Percentiles rank a stretch among this genome's conserved stretches.
phyloP scores from a whole-genome alignment of 2,888 invertebrate genomes.

The Yponomeuta malinellus region DNA sequence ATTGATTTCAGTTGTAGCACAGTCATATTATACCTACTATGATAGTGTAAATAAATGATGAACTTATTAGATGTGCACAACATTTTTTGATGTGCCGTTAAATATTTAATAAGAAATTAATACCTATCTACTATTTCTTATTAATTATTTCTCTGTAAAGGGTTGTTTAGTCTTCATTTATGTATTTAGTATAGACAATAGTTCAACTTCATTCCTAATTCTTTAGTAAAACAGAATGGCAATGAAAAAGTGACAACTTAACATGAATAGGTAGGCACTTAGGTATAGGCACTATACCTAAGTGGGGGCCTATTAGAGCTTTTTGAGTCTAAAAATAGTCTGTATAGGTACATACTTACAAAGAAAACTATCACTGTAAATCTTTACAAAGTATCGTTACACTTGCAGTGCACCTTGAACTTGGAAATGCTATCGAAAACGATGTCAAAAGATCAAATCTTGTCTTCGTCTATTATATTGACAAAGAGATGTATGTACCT shows the following conservation, averaged over 20 bases:
- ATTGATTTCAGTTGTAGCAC: no score
- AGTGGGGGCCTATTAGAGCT: background rate
- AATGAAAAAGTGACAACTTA: background rate
- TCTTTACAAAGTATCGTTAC: background rate
- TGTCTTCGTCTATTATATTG: background rate
- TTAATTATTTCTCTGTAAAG: no score
- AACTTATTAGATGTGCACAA: no score
- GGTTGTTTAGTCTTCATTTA: no score
- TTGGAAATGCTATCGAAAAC: background rate
- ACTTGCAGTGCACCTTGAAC: background rate
- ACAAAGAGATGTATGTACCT: background rate
- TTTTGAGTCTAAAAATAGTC: background rate
- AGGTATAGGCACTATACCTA: background rate
- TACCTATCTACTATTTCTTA: no score
- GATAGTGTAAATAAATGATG: no score
- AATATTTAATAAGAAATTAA: no score
- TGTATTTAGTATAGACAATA: no score
- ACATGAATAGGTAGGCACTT: no score
- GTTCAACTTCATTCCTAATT: no score
- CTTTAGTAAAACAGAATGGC: background rate
- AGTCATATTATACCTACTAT: no score
- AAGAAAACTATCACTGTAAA: background rate
- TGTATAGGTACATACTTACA: background rate
- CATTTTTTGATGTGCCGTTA: no score
- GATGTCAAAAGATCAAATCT: slow-evolving; percentile 3